Percentiles rank a stretch among this genome's conserved stretches.
Evolutionary conservation across 2,888 invertebrate species (phyloP).

Genomic region (Coleophora deauratella): DNA sequence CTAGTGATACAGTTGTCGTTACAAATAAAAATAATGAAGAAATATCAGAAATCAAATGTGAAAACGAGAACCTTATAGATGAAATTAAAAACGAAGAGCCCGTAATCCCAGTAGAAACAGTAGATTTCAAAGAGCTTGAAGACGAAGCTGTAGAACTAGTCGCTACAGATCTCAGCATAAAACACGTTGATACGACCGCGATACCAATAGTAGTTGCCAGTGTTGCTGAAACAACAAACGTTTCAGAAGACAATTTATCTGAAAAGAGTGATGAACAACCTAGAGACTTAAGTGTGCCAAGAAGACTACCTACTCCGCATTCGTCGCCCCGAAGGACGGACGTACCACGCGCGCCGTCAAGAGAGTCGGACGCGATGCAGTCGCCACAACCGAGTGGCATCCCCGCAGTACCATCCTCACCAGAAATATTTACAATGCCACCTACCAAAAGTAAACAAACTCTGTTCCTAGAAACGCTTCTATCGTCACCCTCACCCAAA

Average conservation of each 20-base stretch:
- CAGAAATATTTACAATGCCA: slow-evolving; percentile 76
- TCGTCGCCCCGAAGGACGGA: slow-evolving; percentile 63
- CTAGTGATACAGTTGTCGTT: slow-evolving; percentile 13
- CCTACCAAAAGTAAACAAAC: slow-evolving; percentile 65
- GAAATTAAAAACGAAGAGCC: slow-evolving; percentile 18
- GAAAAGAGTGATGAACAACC: slow-evolving; percentile 73
- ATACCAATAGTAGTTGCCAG: slow-evolving; percentile 26
- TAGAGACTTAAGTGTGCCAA: slow-evolving; percentile 75
- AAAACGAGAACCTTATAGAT: background rate
- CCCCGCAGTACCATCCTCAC: slow-evolving; percentile 80
- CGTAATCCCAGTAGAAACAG: slow-evolving; percentile 17
- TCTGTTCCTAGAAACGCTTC: slow-evolving; percentile 75
- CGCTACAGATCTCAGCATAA: slow-evolving; percentile 74
- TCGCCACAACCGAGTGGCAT: slow-evolving; percentile 83
- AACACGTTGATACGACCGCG: slow-evolving; percentile 41
- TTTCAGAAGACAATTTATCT: slow-evolving; percentile 42
- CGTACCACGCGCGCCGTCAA: slow-evolving; percentile 76
- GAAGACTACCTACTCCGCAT: slow-evolving; percentile 57
- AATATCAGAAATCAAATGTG: slow-evolving; percentile 7
- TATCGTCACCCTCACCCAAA: slow-evolving; percentile 75
- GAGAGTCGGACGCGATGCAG: slow-evolving; percentile 81
- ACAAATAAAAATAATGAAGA: slow-evolving; percentile 15
- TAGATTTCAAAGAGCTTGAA: slow-evolving; percentile 23
- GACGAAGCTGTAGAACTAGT: slow-evolving; percentile 45
- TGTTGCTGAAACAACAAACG: slow-evolving; percentile 34